Evolutionary conservation across 2,888 invertebrate genomes (phyloP), one percentile per base, ranked within the genome.

Genomic region (Macrosoma leucophasiata): DNA sequence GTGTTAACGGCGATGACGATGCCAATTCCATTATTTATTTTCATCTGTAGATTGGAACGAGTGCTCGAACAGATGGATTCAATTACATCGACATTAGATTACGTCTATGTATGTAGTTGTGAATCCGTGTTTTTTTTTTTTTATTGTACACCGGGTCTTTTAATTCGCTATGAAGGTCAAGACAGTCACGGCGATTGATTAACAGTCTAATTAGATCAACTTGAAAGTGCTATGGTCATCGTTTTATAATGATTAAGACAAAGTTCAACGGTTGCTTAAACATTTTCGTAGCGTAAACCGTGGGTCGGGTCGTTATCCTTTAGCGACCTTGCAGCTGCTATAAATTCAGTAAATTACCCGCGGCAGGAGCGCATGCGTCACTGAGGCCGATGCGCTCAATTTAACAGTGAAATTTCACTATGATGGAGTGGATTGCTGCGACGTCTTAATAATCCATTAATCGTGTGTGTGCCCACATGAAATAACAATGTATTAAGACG

Each of bases 281-380:
- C 39, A 48, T 42, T n/a, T 71, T 66, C 64, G 58, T 64, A 65
- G 69, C n/a, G n/a, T 39, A 40, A 51, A 50, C 49, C 52, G 50
- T 46, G 54, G 56, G 50, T 43, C 64, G 62, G 82, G 75, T 81
- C 78, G 68, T 71, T 73, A 74, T 78, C 73, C 82, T 77, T 66
- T 48, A 53, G 51, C 76, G 81, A 76, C 81, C 82, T 81, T 81
- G 79, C 71, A 67, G 70, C 65, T 70, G 70, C 65, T 66, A 75
- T 76, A 73, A 76, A 81, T 77, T 75, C 62, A 67, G 74, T 69
- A 66, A 77, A 77, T 77, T 74, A 70, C 58, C 64, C 64, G 65
- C 62, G 70, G 66, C 63, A 70, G 68, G 58, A 58, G 56, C 60
- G 61, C 58, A 65, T 73, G 73, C 73, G 75, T 74, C 75, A 77